phyloP scores from a whole-genome alignment of 2,797 vertebrate species.

The Phrynocephalus forsythii region DNA sequence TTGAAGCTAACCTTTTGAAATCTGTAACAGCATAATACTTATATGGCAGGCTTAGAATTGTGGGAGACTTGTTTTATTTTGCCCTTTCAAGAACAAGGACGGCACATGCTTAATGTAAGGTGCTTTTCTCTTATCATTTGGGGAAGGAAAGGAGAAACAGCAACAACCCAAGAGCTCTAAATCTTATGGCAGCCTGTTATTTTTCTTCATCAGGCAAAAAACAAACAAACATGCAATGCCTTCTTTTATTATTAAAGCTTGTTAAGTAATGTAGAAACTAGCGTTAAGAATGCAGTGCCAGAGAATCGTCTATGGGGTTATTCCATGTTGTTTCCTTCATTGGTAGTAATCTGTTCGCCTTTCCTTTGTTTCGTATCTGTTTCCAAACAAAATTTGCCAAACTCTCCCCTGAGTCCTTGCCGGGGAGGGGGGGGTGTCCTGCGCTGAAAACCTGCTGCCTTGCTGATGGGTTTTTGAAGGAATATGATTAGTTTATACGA shows the following conservation, averaged over 20 bases:
- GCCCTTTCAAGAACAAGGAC: constrained; percentile 71
- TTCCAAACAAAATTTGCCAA: constrained; percentile 8
- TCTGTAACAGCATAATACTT: constrained; percentile 82
- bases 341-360: constrained; percentile 16
- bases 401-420: not conserved
- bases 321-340: not conserved
- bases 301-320: not conserved
- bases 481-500: not conserved
- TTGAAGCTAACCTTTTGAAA: constrained; percentile 89
- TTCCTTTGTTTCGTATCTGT: constrained; percentile 16
- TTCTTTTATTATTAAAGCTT: constrained; percentile 56
- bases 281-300: constrained; percentile 43
- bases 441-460: constrained; percentile 14
- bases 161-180: constrained; percentile 56
- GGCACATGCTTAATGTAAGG: constrained; percentile 57
- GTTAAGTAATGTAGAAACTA: constrained; percentile 20
- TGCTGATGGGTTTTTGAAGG: not conserved
- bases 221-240: constrained; percentile 50
- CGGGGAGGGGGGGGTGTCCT: not conserved
- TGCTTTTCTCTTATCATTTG: constrained; percentile 72
- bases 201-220: constrained; percentile 51
- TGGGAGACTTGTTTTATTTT: constrained; percentile 70
- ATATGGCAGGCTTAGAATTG: constrained; percentile 75
- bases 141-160: constrained; percentile 30
- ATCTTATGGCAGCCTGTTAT: constrained; percentile 55